Conservation (phyloP, 2,113 vertebrate species). For the Astatoreochromis straeleni region DNA sequence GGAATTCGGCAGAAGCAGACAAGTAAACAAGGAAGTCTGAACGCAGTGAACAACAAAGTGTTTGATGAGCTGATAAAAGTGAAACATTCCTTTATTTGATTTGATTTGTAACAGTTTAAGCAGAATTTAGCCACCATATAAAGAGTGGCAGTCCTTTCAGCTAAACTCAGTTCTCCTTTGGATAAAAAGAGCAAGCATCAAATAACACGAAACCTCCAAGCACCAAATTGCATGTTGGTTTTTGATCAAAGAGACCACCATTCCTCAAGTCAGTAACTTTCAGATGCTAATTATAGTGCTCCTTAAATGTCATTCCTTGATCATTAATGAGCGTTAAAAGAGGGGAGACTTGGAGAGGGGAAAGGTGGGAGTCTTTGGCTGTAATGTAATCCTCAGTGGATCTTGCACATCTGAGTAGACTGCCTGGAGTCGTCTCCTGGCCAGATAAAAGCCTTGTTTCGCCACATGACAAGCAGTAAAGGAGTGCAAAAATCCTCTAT, state of each 20-base stretch:
- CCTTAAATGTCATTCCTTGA: conserved; percentile 20
- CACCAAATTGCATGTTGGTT: neutral
- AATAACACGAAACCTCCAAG: neutral
- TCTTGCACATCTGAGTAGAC: conserved; percentile 53
- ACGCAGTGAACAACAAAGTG: neutral
- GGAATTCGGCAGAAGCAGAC: neutral
- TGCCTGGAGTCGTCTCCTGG: conserved; percentile 59
- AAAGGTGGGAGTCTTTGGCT: conserved; percentile 12
- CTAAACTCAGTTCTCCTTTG: neutral
- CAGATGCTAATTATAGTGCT: conserved; percentile 26
- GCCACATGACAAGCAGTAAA: conserved; percentile 52
- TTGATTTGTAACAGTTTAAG: neutral
- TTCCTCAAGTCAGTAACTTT: conserved; percentile 13
- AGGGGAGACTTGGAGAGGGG: neutral
- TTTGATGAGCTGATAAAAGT: neutral
- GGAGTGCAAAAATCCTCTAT: conserved; percentile 14
- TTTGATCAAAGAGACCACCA: conserved; percentile 15
- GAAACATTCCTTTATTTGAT: neutral
- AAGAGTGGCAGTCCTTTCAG: neutral
- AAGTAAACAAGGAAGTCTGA: neutral
- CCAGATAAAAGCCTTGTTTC: conserved; percentile 58
- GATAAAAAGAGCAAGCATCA: neutral
- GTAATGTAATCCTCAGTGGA: conserved; percentile 19
- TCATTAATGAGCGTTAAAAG: conserved; percentile 24
- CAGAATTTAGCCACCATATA: neutral